Evolutionary conservation across 1,140 invertebrate species (phyloP).

Genomic region (Gonioctena quinquepunctata): DNA sequence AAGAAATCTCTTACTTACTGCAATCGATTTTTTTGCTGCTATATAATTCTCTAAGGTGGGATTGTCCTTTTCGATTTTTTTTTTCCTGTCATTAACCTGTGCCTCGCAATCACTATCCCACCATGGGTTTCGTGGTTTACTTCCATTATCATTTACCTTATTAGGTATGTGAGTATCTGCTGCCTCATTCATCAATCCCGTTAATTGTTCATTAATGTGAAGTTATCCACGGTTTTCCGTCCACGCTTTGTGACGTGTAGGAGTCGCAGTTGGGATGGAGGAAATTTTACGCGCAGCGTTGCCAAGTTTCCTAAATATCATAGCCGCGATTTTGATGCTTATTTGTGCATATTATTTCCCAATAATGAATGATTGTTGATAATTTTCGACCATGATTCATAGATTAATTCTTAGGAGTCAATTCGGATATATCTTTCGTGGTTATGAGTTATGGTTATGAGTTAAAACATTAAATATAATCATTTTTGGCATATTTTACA

Average conservation of each 20-base stretch:
- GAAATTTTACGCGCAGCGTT: too few species aligned
- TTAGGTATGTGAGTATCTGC: background rate
- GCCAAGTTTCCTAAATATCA: too few species aligned
- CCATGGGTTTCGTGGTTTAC: background rate
- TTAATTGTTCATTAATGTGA: background rate
- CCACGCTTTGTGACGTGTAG: background rate
- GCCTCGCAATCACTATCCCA: background rate
- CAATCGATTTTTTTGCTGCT: background rate
- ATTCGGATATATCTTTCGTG: too few species aligned
- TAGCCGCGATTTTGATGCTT: too few species aligned
- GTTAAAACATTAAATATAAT: too few species aligned
- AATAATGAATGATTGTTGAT: too few species aligned
- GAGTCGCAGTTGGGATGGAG: background rate
- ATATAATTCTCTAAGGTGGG: slow-evolving; percentile 1
- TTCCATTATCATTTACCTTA: background rate
- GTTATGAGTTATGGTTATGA: too few species aligned
- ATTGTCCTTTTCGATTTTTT: background rate
- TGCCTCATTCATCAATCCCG: background rate
- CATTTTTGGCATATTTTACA: too few species aligned
- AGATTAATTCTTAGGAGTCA: too few species aligned
- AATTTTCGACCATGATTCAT: too few species aligned
- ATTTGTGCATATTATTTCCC: background rate
- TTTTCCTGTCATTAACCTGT: background rate
- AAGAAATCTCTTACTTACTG: background rate
- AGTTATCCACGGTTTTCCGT: background rate